Evolutionary conservation across 1,140 invertebrate species (phyloP).

Genomic region (Ectropis grisescens): DNA sequence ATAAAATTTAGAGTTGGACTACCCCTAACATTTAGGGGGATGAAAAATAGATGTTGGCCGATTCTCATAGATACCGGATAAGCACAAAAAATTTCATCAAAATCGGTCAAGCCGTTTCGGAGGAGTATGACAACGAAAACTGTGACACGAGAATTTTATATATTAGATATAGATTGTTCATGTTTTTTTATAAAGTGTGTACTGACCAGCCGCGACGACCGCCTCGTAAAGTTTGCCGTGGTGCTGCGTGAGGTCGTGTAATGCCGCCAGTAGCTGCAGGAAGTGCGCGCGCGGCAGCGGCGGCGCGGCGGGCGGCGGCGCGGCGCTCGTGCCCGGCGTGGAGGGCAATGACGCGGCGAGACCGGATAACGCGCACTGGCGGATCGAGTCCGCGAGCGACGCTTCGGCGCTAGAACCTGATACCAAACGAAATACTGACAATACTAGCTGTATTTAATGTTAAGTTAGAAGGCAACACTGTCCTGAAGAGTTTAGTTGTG

Average conservation of each 20-base stretch:
- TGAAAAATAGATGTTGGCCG: too few species aligned
- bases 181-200: too few species aligned
- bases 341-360: conserved; percentile 15
- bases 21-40: too few species aligned
- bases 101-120: too few species aligned
- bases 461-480: too few species aligned
- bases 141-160: too few species aligned
- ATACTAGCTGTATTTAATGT: conserved; percentile 1
- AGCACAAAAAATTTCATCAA: too few species aligned
- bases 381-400: conserved; percentile 28
- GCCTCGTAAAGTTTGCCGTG: conserved; percentile 41
- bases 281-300: conserved; percentile 51
- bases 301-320: conserved; percentile 19
- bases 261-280: conserved; percentile 43
- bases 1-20: too few species aligned
- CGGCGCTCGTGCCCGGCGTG: conserved; percentile 15
- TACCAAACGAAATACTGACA: neutral
- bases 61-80: too few species aligned
- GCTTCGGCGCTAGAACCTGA: conserved; percentile 3
- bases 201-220: conserved; percentile 41
- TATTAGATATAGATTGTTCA: too few species aligned
- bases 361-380: conserved; percentile 31
- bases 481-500: too few species aligned
- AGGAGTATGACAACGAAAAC: too few species aligned
- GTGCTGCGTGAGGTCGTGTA: conserved; percentile 49